Evolutionary conservation across 2,113 vertebrate species (phyloP), one percentile per base, ranked within the genome.

Genomic region (Burhinus oedicnemus): DNA sequence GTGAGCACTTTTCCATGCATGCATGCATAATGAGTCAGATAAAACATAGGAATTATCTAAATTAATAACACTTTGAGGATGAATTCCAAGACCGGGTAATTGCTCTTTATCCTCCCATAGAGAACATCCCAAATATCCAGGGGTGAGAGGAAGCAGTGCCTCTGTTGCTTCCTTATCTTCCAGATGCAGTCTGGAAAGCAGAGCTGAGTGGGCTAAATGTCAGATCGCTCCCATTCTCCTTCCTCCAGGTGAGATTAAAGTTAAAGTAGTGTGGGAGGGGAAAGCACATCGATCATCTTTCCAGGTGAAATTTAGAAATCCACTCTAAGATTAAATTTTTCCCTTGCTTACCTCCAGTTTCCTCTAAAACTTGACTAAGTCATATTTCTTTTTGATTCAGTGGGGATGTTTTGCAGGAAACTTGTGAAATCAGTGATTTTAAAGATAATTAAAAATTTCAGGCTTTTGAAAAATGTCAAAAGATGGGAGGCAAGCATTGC

Each of bases 201-300:
- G 65, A 92, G 77, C 57, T 91, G 80, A 92, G 89, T 87, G 76
- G 77, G 77, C 55, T 90, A 54, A 79, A 38, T 70, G 77, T 97
- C 64, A 70, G 32, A 88, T 74, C 81, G 64, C 83, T 95, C 40
- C 58, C 20, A 62, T 94, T 96, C 70, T 93, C 47, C 82, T 92
- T 92, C 40, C 87, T 91, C 44, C 90, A 93, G 89, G 94, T 90
- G 72, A 95, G 83, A 95, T 88, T 90, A 74, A 88, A 94, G 68
- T 77, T 88, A 75, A 42, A 69, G 80, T 34, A 27, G 83, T 78
- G 95, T 95, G 69, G 95, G 91, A 95, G 69, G 72, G 34, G 40
- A 90, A 92, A 76, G 65, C 57, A 64, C 77, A 87, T 89, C 86
- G 87, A 79, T 91, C 90, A 89, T 78, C 51, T 65, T 78, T 87